Percentiles rank a stretch among this genome's conserved stretches.
Conservation (phyloP, 2,888 invertebrate species). For the Thera britannica region DNA sequence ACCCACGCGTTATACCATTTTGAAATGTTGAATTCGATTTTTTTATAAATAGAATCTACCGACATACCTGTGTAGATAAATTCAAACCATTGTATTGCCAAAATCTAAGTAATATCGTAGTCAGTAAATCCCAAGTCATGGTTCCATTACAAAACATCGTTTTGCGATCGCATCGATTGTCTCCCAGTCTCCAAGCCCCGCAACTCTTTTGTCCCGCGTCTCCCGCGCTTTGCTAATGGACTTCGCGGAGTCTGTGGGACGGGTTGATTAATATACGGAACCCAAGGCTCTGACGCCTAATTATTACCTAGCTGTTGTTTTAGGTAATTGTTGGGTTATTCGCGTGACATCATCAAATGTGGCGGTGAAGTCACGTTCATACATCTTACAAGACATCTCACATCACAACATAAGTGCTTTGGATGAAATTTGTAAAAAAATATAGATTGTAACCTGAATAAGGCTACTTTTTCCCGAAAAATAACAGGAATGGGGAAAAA, state of each 20-base stretch:
- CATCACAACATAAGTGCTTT: too few species aligned
- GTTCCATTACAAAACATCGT: constrained; percentile 29
- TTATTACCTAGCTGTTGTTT: constrained; percentile 25
- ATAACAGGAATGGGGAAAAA: too few species aligned
- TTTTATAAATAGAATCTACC: too few species aligned
- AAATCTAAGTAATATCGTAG: not conserved
- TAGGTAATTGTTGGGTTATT: constrained; percentile 25
- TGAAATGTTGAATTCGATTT: too few species aligned
- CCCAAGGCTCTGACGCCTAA: constrained; percentile 24
- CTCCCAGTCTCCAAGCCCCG: constrained; percentile 16
- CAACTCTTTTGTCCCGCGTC: constrained; percentile 37
- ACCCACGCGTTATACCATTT: too few species aligned
- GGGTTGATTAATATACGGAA: constrained; percentile 37
- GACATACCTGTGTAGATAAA: not conserved
- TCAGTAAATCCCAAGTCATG: constrained; percentile 12
- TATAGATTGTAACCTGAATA: too few species aligned
- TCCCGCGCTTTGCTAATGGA: constrained; percentile 31
- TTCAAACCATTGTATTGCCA: too few species aligned
- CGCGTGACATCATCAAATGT: constrained; percentile 24
- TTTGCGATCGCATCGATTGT: constrained; percentile 43
- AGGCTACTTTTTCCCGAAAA: too few species aligned
- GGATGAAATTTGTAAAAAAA: too few species aligned
- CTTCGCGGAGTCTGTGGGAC: constrained; percentile 19
- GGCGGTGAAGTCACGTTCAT: constrained; percentile 4
- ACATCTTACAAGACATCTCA: not conserved